Percentiles rank a stretch among this genome's conserved stretches.
phyloP scores from a whole-genome alignment of 92 coral and sea anemone genomes.

The Hydrozoanthus gracilis region DNA sequence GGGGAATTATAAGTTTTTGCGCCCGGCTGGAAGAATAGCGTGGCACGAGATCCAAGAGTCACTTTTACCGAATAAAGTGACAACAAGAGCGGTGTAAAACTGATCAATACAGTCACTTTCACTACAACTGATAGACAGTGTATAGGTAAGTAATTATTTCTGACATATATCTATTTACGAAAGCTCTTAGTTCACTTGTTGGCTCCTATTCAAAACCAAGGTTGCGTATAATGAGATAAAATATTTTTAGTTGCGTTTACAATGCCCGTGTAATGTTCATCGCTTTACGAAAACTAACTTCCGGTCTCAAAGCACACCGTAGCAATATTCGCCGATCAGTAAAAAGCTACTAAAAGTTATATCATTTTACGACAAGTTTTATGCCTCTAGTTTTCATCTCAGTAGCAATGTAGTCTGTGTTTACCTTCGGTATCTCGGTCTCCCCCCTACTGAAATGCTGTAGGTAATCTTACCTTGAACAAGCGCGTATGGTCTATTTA shows the following conservation, averaged over 20 bases:
- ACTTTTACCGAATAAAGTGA: slow-evolving; percentile 13
- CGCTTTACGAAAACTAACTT: neutral
- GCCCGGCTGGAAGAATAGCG: neutral
- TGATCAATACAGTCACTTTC: neutral
- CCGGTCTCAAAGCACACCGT: neutral
- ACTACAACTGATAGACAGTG: neutral
- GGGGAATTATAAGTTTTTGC: slow-evolving; percentile 3
- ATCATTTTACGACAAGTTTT: too few species aligned
- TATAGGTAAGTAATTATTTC: neutral
- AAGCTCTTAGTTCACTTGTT: neutral
- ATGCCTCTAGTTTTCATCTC: too few species aligned
- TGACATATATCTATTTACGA: neutral
- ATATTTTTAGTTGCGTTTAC: neutral
- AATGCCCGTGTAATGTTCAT: neutral
- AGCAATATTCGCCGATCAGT: neutral
- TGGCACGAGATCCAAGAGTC: slow-evolving; percentile 11
- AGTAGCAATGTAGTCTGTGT: too few species aligned
- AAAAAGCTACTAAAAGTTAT: too few species aligned
- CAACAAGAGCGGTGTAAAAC: neutral
- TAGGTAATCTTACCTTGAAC: too few species aligned
- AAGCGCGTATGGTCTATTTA: neutral
- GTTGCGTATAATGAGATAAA: slow-evolving; percentile 8
- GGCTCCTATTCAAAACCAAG: neutral
- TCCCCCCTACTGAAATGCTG: too few species aligned
- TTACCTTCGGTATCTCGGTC: too few species aligned